Conservation (phyloP, 2,113 vertebrate species). For the Equus przewalskii region DNA sequence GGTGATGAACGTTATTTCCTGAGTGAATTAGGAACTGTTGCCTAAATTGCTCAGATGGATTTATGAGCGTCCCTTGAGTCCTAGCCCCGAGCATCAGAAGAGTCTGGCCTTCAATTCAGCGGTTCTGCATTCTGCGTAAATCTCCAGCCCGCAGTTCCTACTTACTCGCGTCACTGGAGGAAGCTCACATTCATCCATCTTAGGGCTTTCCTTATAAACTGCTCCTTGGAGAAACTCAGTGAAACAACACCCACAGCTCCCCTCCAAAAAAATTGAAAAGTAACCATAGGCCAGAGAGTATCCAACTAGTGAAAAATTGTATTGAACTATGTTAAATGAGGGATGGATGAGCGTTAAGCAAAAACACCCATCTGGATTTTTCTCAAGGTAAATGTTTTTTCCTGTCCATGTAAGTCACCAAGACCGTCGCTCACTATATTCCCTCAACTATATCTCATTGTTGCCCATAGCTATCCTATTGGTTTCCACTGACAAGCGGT, state of each 20-base stretch:
- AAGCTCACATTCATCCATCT: conserved; percentile 57
- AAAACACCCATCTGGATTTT: conserved; percentile 27
- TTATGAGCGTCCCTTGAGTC: conserved; percentile 8
- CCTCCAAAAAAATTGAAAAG: background rate
- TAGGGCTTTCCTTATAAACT: conserved; percentile 52
- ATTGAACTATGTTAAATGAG: background rate
- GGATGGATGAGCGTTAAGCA: background rate
- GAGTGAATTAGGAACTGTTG: background rate
- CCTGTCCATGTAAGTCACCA: background rate
- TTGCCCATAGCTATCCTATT: background rate
- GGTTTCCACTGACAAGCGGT: background rate
- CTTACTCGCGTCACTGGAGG: conserved; percentile 31
- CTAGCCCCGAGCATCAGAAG: background rate
- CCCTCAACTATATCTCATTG: background rate
- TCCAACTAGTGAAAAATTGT: conserved; percentile 5
- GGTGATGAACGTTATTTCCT: background rate
- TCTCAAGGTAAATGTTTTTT: conserved; percentile 9
- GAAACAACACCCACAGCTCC: background rate
- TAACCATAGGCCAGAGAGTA: background rate
- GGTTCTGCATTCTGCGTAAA: background rate
- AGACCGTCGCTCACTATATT: background rate
- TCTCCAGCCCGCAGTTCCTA: conserved; percentile 46
- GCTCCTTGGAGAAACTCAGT: conserved; percentile 30
- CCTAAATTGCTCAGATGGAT: background rate
- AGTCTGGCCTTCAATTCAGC: background rate